Evolutionary conservation across 2,113 vertebrate species (phyloP).

Genomic region (Neopipo cinnamomea): DNA sequence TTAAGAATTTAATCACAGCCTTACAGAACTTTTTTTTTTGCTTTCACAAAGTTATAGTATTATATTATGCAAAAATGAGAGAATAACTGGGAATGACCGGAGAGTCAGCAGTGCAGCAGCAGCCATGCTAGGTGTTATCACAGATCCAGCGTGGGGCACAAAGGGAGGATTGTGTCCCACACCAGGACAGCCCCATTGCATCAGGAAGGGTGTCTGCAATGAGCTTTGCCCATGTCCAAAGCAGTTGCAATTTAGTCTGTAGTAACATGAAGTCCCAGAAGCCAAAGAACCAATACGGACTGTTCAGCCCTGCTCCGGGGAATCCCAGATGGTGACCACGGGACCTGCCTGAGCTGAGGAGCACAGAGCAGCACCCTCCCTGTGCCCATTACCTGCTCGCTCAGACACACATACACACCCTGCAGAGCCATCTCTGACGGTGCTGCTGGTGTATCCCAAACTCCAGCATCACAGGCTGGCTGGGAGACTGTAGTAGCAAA

Average conservation of each 20-base stretch:
- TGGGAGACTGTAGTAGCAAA: background rate
- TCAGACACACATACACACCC: background rate
- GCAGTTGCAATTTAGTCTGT: background rate
- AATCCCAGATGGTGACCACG: background rate
- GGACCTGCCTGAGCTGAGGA: background rate
- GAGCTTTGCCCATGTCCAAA: background rate
- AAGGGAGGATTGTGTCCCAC: background rate
- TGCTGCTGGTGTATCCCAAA: background rate
- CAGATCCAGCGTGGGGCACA: background rate
- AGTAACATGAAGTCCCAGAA: background rate
- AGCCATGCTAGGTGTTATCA: background rate
- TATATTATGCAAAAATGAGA: background rate
- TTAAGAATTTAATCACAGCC: background rate
- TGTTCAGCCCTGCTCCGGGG: background rate
- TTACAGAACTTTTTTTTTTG: background rate
- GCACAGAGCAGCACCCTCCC: background rate
- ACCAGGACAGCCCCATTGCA: rapidly evolving
- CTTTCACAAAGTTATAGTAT: background rate
- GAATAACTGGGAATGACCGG: background rate
- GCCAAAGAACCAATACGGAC: background rate
- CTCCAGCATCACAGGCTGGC: background rate
- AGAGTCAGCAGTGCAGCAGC: background rate
- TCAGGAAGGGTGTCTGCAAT: background rate
- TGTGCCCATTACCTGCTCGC: background rate
- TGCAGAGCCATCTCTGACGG: background rate